Base-by-base conservation (phyloP, 2,888 invertebrate species). In the Pogonocherus hispidulus region DNA sequence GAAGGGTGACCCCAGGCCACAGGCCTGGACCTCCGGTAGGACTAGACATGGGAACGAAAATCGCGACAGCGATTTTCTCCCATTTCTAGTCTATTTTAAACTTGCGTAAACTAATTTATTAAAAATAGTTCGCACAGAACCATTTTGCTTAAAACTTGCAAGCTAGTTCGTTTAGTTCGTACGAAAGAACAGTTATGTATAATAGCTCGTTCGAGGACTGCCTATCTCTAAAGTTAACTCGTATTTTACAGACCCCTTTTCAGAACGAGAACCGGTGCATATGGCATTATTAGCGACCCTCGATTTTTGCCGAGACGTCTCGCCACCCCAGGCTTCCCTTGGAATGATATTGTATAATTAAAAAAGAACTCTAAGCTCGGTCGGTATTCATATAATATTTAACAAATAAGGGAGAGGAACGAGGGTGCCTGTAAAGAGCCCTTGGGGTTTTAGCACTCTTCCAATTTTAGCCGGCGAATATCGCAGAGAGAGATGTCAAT, bases 381-480 rank as follows among this genome's bases (percentile, higher is more conserved):
- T 76, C 67, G 77, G 77, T 74, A 77, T 78, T 79, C 79, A 79
- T 80, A 74, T 78, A 80, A 79, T 79, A 79, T 80, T 80, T 78
- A 80, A 76, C 74, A 76, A 79, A 79, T 76, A 75, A 76, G 77
- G 77, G 77, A 75, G 72, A 66, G 76, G 63, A 69, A 68, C 49
- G 63, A 68, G 69, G 70, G 67, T 69, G 49, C 67, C 62, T 67
- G 47, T 63, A 69, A 66, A 65, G 63, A 68, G 63, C 67, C 72
- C 63, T 67, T 62, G 62, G 72, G 74, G 70, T 67, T 69, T 71
- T 70, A 67, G 67, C 69, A 70, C 68, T 71, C 66, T 66, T 68
- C 65, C 72, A 67, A 72, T 72, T 72, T 72, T 65, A 64, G 67
- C 65, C 60, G 62, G 63, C 66, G 68, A 60, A 70, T 71, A 71